Evolutionary conservation across 2,113 vertebrate species (phyloP), one percentile per base, ranked within the genome.

Genomic region (Sitta europaea): DNA sequence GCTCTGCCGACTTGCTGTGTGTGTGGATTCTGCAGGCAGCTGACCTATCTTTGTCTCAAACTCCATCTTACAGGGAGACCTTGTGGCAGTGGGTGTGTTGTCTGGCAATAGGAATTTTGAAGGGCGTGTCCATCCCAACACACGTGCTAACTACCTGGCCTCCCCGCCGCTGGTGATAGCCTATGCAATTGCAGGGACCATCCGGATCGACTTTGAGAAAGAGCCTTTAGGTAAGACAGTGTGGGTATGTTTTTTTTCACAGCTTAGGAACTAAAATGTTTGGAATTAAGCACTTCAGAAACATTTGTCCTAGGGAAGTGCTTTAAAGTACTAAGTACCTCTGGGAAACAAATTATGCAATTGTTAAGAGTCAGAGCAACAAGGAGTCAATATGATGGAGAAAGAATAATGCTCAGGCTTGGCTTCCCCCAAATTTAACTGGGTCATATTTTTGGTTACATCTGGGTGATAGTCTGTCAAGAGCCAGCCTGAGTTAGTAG

Each of bases 71-170:
- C 96, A 99, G 99, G 98, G 98, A 73, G 99, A 99, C 88, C 98
- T 99, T 2, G 98, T 99, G 7, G 99, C 98, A 1, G 99, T 99
- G 25, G 99, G 99, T 4, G 95, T 99, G 19, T 97, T 99, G 2
- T 99, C 99, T 80, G 99, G 99, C 29, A 99, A 99, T 89, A 98
- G 99, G 92, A 99, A 99, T 97, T 99, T 99, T 19, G 99, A 99
- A 97, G 99, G 99, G 0, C 98, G 99, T 53, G 99, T 99, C 50
- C 99, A 99, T 92, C 99, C 99, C 81, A 99, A 99, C 92, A 99
- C 99, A 23, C 98, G 99, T 58, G 99, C 99, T 57, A 99, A 99
- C 96, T 99, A 99, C 90, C 97, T 99, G 79, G 99, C 99, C 7
- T 99, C 99, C 6, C 99, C 99, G 0, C 99, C 98, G 0, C 98